Evolutionary conservation across 1,140 invertebrate species (phyloP).

Genomic region (Bacillus rossius): DNA sequence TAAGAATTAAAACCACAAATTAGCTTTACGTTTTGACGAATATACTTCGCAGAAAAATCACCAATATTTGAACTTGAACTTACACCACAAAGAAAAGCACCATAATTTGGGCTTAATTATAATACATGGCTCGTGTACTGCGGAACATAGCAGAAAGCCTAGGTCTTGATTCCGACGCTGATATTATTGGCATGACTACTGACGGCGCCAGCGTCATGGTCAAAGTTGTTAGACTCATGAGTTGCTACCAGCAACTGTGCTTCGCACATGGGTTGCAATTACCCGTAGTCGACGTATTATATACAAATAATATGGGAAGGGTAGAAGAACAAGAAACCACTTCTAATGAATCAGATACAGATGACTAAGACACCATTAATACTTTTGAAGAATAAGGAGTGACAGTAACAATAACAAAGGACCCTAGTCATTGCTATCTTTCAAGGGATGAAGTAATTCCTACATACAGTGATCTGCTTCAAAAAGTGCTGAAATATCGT

Average conservation of each 20-base stretch:
- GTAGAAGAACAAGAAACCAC: too few relatives aligned
- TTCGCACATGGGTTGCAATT: slow-evolving; percentile 23
- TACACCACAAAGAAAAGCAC: slow-evolving; percentile 22
- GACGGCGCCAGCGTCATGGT: slow-evolving; percentile 24
- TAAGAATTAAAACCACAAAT: not conserved
- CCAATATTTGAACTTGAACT: slow-evolving; percentile 22
- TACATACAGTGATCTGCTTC: too few relatives aligned
- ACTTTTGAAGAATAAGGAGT: too few relatives aligned
- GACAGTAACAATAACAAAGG: too few relatives aligned
- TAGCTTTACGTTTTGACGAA: not conserved
- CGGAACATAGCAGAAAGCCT: slow-evolving; percentile 17
- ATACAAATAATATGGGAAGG: too few relatives aligned
- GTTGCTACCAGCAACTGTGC: slow-evolving; percentile 20
- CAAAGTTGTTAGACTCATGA: slow-evolving; percentile 20
- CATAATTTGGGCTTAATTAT: slow-evolving; percentile 25
- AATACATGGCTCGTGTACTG: slow-evolving; percentile 24
- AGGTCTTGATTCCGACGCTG: slow-evolving; percentile 13
- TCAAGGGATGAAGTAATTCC: too few relatives aligned
- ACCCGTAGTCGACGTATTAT: too few relatives aligned
- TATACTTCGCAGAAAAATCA: not conserved
- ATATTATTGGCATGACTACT: slow-evolving; percentile 19
- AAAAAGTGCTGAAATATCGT: too few relatives aligned
- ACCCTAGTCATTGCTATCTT: too few relatives aligned
- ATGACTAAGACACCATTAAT: too few relatives aligned
- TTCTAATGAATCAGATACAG: too few relatives aligned